phyloP scores from a whole-genome alignment of 2,113 vertebrate species.

The Brienomyrus longianalis region DNA sequence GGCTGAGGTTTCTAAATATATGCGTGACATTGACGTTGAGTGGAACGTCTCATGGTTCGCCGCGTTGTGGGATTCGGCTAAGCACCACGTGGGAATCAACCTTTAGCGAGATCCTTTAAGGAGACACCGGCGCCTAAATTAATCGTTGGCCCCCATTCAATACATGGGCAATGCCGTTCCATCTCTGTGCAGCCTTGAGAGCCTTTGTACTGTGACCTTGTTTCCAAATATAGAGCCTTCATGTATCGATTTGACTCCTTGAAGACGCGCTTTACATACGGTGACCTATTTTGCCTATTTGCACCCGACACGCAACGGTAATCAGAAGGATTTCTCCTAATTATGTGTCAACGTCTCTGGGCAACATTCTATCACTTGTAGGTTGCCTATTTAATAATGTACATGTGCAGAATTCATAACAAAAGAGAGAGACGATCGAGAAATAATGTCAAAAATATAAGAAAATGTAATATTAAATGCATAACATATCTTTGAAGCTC shows the following conservation, averaged over 20 bases:
- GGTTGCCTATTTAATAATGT: not conserved
- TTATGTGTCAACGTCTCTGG: not conserved
- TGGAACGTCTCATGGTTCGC: conserved; percentile 42
- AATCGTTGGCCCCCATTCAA: conserved; percentile 31
- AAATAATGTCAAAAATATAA: not conserved
- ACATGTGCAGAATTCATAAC: not conserved
- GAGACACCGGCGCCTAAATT: conserved; percentile 45
- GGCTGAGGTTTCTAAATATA: not conserved
- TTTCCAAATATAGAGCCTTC: conserved; percentile 59
- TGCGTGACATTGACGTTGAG: conserved; percentile 44
- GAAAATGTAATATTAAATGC: not conserved
- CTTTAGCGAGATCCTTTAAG: conserved; percentile 42
- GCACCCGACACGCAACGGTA: conserved; percentile 15
- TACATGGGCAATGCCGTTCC: conserved; percentile 42
- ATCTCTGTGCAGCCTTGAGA: conserved; percentile 37
- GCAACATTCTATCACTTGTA: not conserved
- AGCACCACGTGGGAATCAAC: conserved; percentile 32
- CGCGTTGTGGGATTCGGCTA: conserved; percentile 28
- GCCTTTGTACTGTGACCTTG: conserved; percentile 58
- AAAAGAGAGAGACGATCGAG: not conserved
- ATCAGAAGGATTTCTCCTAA: not conserved
- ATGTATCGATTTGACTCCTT: conserved; percentile 60
- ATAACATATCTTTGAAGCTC: not conserved
- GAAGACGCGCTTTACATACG: conserved; percentile 52
- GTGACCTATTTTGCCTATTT: conserved; percentile 60